These are phyloP conservation scores for Tiliacea citrago DNA, from an alignment of 2,888 invertebrate species.

Conservation along the genomic window DNA sequence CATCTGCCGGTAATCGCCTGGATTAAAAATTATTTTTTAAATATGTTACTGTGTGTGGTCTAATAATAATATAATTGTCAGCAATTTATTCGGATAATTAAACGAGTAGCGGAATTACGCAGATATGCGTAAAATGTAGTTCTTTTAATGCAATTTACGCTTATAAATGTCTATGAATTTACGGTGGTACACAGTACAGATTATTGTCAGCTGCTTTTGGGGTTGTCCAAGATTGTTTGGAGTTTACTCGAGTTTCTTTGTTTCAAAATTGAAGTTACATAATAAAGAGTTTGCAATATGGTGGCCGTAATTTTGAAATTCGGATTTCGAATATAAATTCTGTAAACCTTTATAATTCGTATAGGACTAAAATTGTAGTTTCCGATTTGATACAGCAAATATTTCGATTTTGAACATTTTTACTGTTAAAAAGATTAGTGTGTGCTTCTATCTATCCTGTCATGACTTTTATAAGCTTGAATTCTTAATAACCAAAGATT, in stretches of 20 bases:
- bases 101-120: conserved; percentile 40
- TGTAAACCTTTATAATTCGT: not conserved
- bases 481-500: conserved; percentile 5
- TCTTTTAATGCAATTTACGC: conserved; percentile 24
- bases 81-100: conserved; percentile 58
- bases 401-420: not conserved
- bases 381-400: too few species aligned
- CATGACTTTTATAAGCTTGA: not conserved
- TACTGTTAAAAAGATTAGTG: not conserved
- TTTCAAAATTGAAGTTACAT: not conserved
- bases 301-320: not conserved
- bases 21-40: conserved; percentile 68
- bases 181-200: conserved; percentile 11
- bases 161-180: conserved; percentile 32
- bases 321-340: not conserved
- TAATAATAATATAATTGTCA: conserved; percentile 56
- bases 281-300: not conserved
- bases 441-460: not conserved
- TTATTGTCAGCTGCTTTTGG: conserved; percentile 48
- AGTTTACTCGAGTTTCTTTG: not conserved
- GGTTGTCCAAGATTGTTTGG: conserved; percentile 11
- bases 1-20: conserved; percentile 73
- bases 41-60: conserved; percentile 73
- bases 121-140: conserved; percentile 34
- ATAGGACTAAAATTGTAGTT: not conserved